phyloP scores from a whole-genome alignment of 2,113 vertebrate genomes.

The Anhinga anhinga region DNA sequence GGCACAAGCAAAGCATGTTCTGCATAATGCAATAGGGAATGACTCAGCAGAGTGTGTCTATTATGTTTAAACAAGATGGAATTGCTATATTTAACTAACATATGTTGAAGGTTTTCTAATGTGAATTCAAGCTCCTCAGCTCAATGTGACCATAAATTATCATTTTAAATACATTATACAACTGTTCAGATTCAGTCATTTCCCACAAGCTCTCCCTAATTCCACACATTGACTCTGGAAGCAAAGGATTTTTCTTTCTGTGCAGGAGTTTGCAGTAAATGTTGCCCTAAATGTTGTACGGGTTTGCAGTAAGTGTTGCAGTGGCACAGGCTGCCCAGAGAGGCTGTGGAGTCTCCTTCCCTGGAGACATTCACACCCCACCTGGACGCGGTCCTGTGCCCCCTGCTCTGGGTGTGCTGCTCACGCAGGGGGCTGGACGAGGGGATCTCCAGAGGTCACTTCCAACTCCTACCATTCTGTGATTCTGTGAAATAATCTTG shows the following conservation, averaged over 20 bases:
- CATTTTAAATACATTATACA: background rate
- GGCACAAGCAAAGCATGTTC: conserved; percentile 3
- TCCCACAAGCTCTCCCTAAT: background rate
- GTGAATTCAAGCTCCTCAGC: background rate
- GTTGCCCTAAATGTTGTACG: too few relatives aligned
- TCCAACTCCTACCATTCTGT: too few relatives aligned
- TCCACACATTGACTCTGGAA: background rate
- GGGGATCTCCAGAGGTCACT: too few relatives aligned
- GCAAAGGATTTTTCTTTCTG: background rate
- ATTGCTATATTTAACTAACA: background rate
- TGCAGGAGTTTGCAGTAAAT: background rate
- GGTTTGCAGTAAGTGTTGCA: too few relatives aligned
- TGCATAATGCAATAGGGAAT: conserved; percentile 12
- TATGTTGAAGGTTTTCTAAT: background rate
- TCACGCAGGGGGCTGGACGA: too few relatives aligned
- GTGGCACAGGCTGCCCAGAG: too few relatives aligned
- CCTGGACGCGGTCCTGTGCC: too few relatives aligned
- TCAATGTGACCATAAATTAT: background rate
- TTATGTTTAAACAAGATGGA: background rate
- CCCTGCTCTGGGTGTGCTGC: too few relatives aligned
- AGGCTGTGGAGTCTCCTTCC: too few relatives aligned
- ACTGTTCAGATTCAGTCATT: background rate
- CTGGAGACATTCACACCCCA: too few relatives aligned
- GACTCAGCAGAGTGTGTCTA: conserved; percentile 1
- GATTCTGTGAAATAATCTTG: background rate